Base-by-base conservation (phyloP, 2,888 invertebrate species). In the Amphimallon solstitiale region DNA sequence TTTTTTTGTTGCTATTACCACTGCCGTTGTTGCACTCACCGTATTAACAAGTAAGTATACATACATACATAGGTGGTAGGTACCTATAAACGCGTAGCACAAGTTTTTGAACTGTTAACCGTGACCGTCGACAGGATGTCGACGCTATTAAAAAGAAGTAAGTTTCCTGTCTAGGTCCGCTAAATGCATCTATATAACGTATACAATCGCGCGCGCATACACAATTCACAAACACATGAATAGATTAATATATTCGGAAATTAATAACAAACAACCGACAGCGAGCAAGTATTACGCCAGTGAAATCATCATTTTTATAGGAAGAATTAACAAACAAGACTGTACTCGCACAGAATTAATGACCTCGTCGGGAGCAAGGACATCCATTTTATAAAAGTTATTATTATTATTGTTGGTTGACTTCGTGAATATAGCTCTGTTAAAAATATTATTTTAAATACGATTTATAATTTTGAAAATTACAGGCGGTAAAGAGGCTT, bases 61-160 rank as follows among this genome's bases (percentile, higher is more conserved):
- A n/a, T n/a, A n/a, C n/a, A n/a, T n/a, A n/a, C n/a, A 29, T 29
- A 29, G 29, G 29, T 29, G 6, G 29, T 29, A 29, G 6, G 29
- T 29, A 29, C 29, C 29, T 29, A 29, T 9, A 29, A 7, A 29
- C 9, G 29, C 29, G 29, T 9, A 9, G 7, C 17, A 54, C 34
- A 34, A 63, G 63, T 63, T 63, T 61, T 54, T 63, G 63, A 63
- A 63, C 63, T 63, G 63, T 35, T 63, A 63, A 68, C 67, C 68
- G 68, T 70, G 68, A 70, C 70, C 70, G 67, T 51, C 62, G 68
- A 70, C 70, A 70, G 70, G 70, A 70, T 70, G 70, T 69, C 67
- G 70, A 69, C 70, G 52, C 62, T 65, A 69, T 70, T 70, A 67
- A 66, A 64, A 70, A 70, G 67, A 70, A 66, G 66, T 66, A 67